Conservation (phyloP, 2,797 vertebrate genomes). For the Acanthis flammea region DNA sequence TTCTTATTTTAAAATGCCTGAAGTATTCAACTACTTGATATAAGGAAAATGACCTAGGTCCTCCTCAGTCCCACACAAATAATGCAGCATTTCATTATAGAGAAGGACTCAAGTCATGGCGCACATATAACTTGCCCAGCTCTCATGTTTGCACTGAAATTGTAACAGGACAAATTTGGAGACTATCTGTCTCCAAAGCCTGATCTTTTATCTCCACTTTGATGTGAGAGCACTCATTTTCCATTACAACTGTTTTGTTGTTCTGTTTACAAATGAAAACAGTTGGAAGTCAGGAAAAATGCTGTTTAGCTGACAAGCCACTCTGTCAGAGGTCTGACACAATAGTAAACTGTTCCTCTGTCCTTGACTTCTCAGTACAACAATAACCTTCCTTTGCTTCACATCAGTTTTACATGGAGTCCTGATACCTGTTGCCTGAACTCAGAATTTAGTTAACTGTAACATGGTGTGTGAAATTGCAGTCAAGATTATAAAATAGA, state of each 20-base stretch:
- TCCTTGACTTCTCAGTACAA: background rate
- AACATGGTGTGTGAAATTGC: background rate
- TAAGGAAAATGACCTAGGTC: background rate
- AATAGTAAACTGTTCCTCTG: background rate
- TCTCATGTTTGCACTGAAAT: background rate
- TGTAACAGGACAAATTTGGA: background rate
- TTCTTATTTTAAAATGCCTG: background rate
- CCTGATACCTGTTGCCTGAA: background rate
- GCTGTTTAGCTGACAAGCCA: background rate
- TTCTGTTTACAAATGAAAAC: constrained; percentile 20
- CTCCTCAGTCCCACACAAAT: background rate
- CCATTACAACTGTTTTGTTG: background rate
- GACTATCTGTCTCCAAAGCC: background rate
- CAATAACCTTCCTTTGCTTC: background rate
- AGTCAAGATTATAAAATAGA: background rate
- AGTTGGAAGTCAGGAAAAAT: background rate
- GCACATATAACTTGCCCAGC: background rate
- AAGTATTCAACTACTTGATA: background rate
- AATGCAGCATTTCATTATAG: background rate
- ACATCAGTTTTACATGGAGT: background rate
- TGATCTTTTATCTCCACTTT: background rate
- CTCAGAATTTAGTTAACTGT: background rate
- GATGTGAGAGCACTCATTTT: background rate
- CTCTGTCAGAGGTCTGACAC: background rate
- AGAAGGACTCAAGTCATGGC: background rate